Conservation (phyloP, 2,797 vertebrate species). For the Esox lucius region DNA sequence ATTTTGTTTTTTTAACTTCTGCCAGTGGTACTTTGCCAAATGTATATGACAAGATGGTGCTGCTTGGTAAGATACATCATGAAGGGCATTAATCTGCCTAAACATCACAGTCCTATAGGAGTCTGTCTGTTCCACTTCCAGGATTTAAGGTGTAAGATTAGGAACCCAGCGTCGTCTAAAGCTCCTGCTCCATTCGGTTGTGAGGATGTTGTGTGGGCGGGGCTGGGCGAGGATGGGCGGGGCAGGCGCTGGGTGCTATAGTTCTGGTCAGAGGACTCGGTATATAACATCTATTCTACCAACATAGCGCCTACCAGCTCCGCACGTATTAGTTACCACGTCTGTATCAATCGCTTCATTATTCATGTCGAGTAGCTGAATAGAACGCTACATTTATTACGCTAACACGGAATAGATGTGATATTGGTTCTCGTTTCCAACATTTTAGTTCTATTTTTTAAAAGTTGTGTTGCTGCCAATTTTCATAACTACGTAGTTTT, state of each 20-base stretch:
- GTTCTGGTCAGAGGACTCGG: slow-evolving; percentile 66
- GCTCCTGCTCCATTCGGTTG: slow-evolving; percentile 84
- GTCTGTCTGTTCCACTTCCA: slow-evolving; percentile 74
- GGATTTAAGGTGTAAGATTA: slow-evolving; percentile 92
- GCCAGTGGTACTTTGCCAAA: neutral
- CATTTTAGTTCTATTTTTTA: neutral
- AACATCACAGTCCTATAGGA: slow-evolving; percentile 24
- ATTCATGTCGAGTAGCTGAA: neutral
- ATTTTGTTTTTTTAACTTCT: neutral
- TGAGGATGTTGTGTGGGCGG: slow-evolving; percentile 60
- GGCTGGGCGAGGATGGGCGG: slow-evolving; percentile 36
- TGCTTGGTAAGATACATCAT: slow-evolving; percentile 25
- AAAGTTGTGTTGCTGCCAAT: too few species aligned
- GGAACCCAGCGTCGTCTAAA: slow-evolving; percentile 83
- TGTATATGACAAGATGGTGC: neutral
- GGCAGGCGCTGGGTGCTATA: slow-evolving; percentile 23
- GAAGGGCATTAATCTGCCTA: slow-evolving; percentile 57
- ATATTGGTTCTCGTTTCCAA: neutral
- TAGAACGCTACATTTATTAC: neutral
- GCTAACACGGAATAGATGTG: neutral
- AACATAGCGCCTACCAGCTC: slow-evolving; percentile 41
- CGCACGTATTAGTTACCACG: neutral
- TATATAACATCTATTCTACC: slow-evolving; percentile 75
- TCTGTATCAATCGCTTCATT: neutral
- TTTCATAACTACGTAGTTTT: too few species aligned